Evolutionary conservation across 1,140 invertebrate species (phyloP).

Genomic region (Polypedilum pembai): DNA sequence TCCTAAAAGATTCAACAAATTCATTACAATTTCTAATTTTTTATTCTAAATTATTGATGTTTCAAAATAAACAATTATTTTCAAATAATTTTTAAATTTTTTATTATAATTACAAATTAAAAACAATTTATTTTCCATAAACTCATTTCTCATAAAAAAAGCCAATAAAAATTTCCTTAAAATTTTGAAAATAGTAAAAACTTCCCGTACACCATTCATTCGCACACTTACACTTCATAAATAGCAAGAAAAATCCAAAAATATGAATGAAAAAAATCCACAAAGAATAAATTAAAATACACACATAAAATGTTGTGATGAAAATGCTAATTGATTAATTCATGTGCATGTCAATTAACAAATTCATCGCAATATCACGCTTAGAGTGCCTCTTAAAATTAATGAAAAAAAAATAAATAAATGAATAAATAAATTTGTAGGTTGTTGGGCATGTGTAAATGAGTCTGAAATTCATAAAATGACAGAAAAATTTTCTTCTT

Average conservation of each 20-base stretch:
- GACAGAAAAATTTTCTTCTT: not conserved
- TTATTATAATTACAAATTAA: too few species aligned
- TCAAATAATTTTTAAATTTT: too few species aligned
- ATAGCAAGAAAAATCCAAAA: not conserved
- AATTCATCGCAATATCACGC: conserved; percentile 17
- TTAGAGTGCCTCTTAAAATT: conserved; percentile 30
- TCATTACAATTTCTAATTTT: too few species aligned
- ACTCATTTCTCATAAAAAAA: too few species aligned
- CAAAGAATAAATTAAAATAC: not conserved
- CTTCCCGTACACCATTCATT: too few species aligned
- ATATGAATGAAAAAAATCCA: not conserved
- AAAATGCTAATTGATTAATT: not conserved
- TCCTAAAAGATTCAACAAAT: too few species aligned
- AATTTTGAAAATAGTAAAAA: too few species aligned
- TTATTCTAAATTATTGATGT: too few species aligned
- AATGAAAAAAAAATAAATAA: conserved; percentile 32
- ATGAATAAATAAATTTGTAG: conserved; percentile 32
- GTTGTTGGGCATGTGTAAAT: conserved; percentile 22
- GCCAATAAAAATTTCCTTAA: too few species aligned
- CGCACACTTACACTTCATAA: too few species aligned
- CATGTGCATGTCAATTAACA: not conserved
- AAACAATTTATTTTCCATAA: too few species aligned
- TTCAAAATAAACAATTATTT: too few species aligned
- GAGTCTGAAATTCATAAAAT: not conserved
- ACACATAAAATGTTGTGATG: not conserved